These are phyloP conservation scores for Caradrina clavipalpis DNA, from an alignment of 2,888 invertebrate genomes.

Conservation along the genomic window DNA sequence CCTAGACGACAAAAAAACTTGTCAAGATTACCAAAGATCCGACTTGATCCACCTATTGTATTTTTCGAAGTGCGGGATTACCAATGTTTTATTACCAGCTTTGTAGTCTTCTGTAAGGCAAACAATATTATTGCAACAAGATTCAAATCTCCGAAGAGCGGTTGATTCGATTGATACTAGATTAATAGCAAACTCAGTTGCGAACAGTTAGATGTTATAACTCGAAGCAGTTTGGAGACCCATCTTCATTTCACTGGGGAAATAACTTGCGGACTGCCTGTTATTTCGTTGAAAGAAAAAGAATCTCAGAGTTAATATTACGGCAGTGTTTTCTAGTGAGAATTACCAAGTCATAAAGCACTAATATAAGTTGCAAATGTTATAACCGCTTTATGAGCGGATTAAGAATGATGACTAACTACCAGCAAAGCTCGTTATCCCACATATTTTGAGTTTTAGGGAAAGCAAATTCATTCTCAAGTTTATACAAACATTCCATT, in stretches of 20 bases:
- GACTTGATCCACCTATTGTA: not conserved
- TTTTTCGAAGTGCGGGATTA: not conserved
- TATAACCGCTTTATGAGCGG: slow-evolving; percentile 43
- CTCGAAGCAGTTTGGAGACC: slow-evolving; percentile 67
- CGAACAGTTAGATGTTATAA: slow-evolving; percentile 61
- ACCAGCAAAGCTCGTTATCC: slow-evolving; percentile 40
- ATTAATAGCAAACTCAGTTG: slow-evolving; percentile 75
- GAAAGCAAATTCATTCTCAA: slow-evolving; percentile 59
- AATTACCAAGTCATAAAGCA: slow-evolving; percentile 36
- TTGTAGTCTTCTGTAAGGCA: slow-evolving; percentile 7
- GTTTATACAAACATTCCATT: slow-evolving; percentile 63
- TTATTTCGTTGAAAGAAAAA: slow-evolving; percentile 66
- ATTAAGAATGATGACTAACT: slow-evolving; percentile 53
- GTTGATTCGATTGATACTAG: slow-evolving; percentile 61
- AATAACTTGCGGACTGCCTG: slow-evolving; percentile 73
- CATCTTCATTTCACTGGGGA: slow-evolving; percentile 71
- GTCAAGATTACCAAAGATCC: slow-evolving; percentile 13
- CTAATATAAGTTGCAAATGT: slow-evolving; percentile 37
- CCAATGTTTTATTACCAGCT: not conserved
- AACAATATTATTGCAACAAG: slow-evolving; percentile 21
- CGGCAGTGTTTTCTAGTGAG: slow-evolving; percentile 42
- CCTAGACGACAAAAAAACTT: slow-evolving; percentile 14
- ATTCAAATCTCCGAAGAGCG: slow-evolving; percentile 42
- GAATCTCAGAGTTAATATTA: slow-evolving; percentile 57
- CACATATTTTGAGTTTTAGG: slow-evolving; percentile 52